phyloP scores from a whole-genome alignment of 2,797 vertebrate genomes.

The Pteronotus mesoamericanus region DNA sequence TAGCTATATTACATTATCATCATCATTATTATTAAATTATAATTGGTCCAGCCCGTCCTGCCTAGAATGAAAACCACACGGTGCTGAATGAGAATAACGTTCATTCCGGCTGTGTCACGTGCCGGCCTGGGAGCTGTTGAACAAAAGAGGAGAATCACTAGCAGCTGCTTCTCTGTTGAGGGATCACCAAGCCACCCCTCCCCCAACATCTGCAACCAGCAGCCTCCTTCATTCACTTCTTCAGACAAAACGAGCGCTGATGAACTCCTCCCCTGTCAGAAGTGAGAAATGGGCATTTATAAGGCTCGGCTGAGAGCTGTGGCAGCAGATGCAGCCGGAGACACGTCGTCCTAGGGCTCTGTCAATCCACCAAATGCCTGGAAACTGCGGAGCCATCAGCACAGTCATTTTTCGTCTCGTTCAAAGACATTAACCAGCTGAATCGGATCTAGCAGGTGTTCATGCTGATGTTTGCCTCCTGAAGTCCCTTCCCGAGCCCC shows the following conservation, averaged over 20 bases:
- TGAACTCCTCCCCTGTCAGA: constrained; percentile 34
- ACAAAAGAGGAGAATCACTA: neutral
- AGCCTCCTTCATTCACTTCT: constrained; percentile 48
- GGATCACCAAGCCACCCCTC: neutral
- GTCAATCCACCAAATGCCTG: neutral
- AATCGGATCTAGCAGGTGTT: constrained; percentile 59
- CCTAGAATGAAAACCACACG: neutral
- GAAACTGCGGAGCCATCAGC: neutral
- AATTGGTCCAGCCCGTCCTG: neutral
- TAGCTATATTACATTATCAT: neutral
- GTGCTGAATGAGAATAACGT: too few species aligned
- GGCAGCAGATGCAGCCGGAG: constrained; percentile 18
- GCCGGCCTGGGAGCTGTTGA: neutral
- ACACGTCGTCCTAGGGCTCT: neutral
- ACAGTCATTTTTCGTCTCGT: constrained; percentile 48
- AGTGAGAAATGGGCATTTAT: constrained; percentile 31
- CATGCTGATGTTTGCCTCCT: constrained; percentile 42
- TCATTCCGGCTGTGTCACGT: rapidly evolving
- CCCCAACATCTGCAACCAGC: neutral
- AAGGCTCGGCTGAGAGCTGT: neutral
- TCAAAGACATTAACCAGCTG: neutral
- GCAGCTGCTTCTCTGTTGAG: constrained; percentile 54
- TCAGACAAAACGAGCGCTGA: constrained; percentile 6
- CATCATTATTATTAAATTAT: neutral
- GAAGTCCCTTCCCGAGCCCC: neutral